Conservation (phyloP, 2,888 invertebrate species). For the Acanthosepion esculentum region DNA sequence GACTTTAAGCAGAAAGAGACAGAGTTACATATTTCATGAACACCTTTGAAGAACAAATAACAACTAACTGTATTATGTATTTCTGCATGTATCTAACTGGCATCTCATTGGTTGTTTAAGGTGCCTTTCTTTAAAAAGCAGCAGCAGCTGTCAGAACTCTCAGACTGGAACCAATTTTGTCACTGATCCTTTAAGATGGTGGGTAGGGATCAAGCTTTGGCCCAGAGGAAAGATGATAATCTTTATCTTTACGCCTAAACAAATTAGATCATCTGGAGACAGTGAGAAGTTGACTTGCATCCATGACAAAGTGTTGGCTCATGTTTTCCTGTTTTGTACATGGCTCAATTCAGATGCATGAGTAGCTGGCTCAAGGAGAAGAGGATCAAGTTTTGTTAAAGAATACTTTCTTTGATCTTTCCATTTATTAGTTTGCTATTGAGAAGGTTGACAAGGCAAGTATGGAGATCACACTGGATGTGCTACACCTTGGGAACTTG, state of each 20-base stretch:
- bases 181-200: not conserved
- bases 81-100: not conserved
- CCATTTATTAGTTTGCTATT: not conserved
- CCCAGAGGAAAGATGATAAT: conserved; percentile 20
- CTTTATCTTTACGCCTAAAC: not conserved
- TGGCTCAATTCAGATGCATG: not conserved
- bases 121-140: not conserved
- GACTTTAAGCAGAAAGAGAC: not conserved
- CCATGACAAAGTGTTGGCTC: not conserved
- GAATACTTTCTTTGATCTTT: not conserved
- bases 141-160: conserved; percentile 1
- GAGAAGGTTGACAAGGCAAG: not conserved
- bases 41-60: conserved; percentile 5
- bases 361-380: not conserved
- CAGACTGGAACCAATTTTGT: conserved; percentile 17
- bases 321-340: not conserved
- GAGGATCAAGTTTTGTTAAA: not conserved
- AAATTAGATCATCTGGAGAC: not conserved
- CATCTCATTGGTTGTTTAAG: not conserved
- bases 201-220: not conserved
- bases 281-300: conserved; percentile 2
- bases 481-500: not conserved
- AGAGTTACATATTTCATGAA: not conserved
- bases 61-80: not conserved
- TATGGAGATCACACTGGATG: not conserved